Conservation (phyloP, 2,888 invertebrate genomes). For the Diarsia brunnea region DNA sequence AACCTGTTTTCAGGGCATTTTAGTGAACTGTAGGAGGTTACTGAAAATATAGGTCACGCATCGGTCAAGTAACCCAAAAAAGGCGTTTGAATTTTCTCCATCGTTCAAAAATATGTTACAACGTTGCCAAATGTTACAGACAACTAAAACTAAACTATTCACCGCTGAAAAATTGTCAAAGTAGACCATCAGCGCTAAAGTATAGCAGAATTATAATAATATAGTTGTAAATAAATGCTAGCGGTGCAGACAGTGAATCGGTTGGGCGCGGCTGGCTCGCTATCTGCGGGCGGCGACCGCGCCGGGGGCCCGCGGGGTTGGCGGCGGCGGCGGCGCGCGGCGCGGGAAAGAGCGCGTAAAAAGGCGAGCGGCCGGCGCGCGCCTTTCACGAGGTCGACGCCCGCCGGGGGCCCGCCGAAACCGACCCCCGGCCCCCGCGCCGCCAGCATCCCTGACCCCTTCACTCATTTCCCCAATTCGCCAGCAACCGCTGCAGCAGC, state of each 20-base stretch:
- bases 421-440: slow-evolving; percentile 78
- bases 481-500: slow-evolving; percentile 57
- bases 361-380: slow-evolving; percentile 88
- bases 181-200: neutral
- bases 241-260: slow-evolving; percentile 87
- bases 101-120: neutral
- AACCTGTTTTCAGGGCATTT: neutral
- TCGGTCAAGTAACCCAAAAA: neutral
- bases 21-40: neutral
- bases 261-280: slow-evolving; percentile 86
- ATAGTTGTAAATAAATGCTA: slow-evolving; percentile 51
- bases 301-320: slow-evolving; percentile 89
- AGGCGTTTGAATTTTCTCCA: neutral
- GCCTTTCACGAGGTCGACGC: slow-evolving; percentile 89
- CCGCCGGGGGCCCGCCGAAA: slow-evolving; percentile 86
- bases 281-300: slow-evolving; percentile 90
- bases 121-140: neutral
- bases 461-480: slow-evolving; percentile 75
- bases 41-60: neutral
- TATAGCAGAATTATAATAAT: neutral
- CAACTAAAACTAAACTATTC: neutral
- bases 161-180: slow-evolving; percentile 2
- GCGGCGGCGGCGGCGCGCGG: slow-evolving; percentile 84
- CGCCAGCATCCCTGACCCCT: slow-evolving; percentile 76
- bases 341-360: slow-evolving; percentile 89